Evolutionary conservation across 2,888 invertebrate genomes (phyloP).

Genomic region (Phortica magna): DNA sequence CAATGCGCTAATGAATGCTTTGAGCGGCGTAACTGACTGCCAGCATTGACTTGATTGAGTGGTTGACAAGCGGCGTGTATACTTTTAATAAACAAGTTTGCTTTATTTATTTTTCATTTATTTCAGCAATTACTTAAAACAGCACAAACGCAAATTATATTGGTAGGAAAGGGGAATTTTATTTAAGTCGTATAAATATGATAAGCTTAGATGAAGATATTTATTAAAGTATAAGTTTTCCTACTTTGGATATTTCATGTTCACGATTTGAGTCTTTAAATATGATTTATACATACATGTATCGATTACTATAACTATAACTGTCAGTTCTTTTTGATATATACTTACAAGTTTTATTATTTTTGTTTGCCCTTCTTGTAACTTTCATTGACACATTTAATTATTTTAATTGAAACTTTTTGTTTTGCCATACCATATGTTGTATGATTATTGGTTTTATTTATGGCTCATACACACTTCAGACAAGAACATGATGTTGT

Average conservation of each 20-base stretch:
- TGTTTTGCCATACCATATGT: neutral
- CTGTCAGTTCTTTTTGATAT: neutral
- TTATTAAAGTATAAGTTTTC: neutral
- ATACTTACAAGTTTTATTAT: neutral
- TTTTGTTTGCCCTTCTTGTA: neutral
- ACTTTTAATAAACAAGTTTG: constrained; percentile 64
- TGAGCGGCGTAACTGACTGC: neutral
- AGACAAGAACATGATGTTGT: neutral
- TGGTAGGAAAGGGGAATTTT: no score
- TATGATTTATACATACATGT: no score
- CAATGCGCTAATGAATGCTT: neutral
- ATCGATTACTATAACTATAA: neutral
- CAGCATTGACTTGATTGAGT: neutral
- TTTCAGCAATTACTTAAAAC: constrained; percentile 69
- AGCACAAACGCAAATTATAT: no score
- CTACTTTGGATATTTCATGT: neutral
- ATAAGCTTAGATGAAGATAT: neutral
- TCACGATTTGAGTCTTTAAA: neutral
- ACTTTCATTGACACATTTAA: constrained; percentile 15
- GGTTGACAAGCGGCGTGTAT: neutral
- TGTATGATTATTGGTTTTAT: neutral
- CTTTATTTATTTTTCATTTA: constrained; percentile 68
- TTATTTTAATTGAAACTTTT: constrained; percentile 24
- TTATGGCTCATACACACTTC: neutral
- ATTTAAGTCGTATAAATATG: no score